These are phyloP conservation scores for Xiphorhynchus elegans DNA, from an alignment of 2,113 vertebrate genomes.

Conservation along the genomic window DNA sequence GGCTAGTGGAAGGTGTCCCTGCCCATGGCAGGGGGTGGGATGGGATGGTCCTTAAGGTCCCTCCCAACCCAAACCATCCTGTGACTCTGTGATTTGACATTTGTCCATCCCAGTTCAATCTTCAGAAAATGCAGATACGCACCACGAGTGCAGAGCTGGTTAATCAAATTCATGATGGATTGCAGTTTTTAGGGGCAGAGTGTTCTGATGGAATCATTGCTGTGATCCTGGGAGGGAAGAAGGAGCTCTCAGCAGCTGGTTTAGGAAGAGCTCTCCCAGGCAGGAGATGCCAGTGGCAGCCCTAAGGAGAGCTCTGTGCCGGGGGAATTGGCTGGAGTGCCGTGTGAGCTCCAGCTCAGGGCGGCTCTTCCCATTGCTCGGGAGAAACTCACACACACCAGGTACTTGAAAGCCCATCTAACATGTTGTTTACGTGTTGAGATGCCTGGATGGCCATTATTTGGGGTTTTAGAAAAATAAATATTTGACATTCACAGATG, in stretches of 20 bases:
- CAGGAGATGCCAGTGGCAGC: not conserved
- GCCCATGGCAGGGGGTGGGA: not conserved
- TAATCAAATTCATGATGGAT: not conserved
- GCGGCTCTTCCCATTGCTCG: not conserved
- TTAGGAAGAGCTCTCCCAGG: not conserved
- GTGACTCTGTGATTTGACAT: not conserved
- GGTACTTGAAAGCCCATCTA: not conserved
- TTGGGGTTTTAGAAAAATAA: slow-evolving; percentile 18
- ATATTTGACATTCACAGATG: slow-evolving; percentile 20
- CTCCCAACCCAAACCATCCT: not conserved
- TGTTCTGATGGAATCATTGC: not conserved
- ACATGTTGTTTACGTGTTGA: not conserved
- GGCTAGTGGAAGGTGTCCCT: not conserved
- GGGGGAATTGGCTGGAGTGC: not conserved
- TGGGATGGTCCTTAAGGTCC: not conserved
- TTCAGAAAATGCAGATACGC: not conserved
- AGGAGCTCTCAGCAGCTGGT: not conserved
- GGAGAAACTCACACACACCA: fast-evolving
- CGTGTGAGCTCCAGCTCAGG: not conserved
- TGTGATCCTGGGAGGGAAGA: not conserved
- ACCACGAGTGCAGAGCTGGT: not conserved
- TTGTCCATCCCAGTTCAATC: not conserved
- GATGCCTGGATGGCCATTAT: not conserved
- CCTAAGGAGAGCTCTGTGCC: fast-evolving
- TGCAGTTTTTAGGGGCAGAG: not conserved